A percentile compares a stretch with the other conserved stretches of the same genome.
phyloP scores from a whole-genome alignment of 2,113 vertebrate genomes.

The Actinemys pallida region DNA sequence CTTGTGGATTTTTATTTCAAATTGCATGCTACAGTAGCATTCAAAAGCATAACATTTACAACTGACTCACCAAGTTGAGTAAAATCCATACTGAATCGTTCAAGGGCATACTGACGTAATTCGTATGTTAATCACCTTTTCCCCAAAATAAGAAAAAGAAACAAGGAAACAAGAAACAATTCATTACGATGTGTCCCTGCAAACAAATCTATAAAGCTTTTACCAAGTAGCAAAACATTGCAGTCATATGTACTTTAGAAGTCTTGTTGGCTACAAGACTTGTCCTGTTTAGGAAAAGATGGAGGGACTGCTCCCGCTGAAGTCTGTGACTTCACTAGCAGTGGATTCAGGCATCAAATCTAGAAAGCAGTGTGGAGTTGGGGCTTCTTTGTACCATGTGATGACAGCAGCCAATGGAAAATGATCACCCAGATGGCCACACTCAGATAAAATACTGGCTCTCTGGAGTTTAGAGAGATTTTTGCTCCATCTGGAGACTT shows the following conservation, averaged over 20 bases:
- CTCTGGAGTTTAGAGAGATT: not conserved
- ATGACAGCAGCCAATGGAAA: not conserved
- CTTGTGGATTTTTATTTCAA: constrained; percentile 34
- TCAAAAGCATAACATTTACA: not conserved
- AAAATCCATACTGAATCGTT: not conserved
- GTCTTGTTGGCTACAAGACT: not conserved
- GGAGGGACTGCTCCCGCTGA: not conserved
- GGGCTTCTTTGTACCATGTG: too few species aligned
- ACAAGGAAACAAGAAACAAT: not conserved
- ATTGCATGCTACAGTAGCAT: not conserved
- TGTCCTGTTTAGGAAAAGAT: not conserved
- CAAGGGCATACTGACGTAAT: accelerated
- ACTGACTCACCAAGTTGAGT: not conserved
- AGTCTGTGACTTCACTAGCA: not conserved
- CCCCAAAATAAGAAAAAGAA: not conserved
- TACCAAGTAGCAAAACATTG: not conserved
- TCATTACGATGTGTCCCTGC: not conserved
- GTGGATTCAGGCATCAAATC: constrained; percentile 8
- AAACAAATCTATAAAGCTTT: not conserved
- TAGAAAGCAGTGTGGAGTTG: not conserved
- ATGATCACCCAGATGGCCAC: not conserved
- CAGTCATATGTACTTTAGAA: not conserved
- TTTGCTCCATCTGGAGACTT: not conserved
- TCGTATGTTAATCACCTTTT: not conserved
- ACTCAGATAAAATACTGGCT: not conserved